A percentile compares a stretch with the other conserved stretches of the same genome.
phyloP scores from a whole-genome alignment of 2,113 vertebrate species.

The Piliocolobus tephrosceles region DNA sequence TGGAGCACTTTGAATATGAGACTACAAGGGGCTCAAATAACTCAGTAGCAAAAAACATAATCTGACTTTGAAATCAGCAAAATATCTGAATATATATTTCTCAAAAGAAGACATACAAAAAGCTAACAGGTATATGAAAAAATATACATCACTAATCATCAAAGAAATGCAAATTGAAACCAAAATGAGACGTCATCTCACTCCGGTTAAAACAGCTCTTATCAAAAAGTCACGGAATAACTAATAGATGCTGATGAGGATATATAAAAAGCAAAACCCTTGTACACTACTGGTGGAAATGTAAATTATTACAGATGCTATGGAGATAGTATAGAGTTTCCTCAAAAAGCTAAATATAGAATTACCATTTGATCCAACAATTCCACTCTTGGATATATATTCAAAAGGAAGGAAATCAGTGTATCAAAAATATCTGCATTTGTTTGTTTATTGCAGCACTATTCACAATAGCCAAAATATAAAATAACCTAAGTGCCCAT shows the following conservation, averaged over 20 bases:
- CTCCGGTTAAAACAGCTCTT: not conserved
- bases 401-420: not conserved
- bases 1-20: not conserved
- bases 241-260: not conserved
- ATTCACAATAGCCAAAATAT: not conserved
- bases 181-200: not conserved
- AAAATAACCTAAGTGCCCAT: not conserved
- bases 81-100: not conserved
- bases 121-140: not conserved
- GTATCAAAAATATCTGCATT: not conserved
- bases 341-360: not conserved
- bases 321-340: not conserved
- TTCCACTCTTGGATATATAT: not conserved
- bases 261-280: not conserved
- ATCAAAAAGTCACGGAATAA: not conserved
- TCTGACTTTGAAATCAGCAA: not conserved
- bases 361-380: not conserved
- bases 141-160: not conserved
- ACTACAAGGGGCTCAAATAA: not conserved
- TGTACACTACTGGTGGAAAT: not conserved
- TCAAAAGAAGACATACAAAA: not conserved
- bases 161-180: not conserved
- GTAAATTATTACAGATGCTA: not conserved
- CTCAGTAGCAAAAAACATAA: not conserved
- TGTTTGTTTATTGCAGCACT: not conserved